Evolutionary conservation across 2,888 invertebrate genomes (phyloP), one percentile per base, ranked within the genome.

Genomic region (Eupithecia pulchellata): DNA sequence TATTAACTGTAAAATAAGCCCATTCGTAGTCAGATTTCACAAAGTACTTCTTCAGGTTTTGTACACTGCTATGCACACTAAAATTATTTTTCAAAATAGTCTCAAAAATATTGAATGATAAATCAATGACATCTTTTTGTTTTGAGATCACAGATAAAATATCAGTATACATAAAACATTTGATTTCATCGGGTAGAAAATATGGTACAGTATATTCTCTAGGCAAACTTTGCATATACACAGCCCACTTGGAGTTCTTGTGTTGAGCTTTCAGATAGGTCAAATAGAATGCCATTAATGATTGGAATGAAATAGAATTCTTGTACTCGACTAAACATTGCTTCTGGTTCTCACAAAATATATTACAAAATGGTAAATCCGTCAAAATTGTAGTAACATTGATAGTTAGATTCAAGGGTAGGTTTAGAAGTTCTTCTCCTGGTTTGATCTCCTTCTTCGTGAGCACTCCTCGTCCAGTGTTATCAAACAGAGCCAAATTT

Each of bases 1-100:
- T 97, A 88, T 98, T 98, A 0, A 98, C 97, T 78, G 96, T 96
- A 84, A 97, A 97, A 92, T 97, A 98, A 14, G 97, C 97, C 97
- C 97, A 98, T 81, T 95, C 95, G 88, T 96, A 98, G 61, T 89
- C 84, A 39, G 94, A 86, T 70, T 95, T 76, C 9, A 61, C 71
- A 71, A 76, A 77, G 25, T n/a, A 14, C 29, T 82, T 93, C 88
- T 79, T 87, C 42, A 83, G 87, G 60, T 76, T 89, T 81, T 80
- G 93, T 93, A 91, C 91, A 89, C 60, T 79, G 66, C 73, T 94
- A 95, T 83, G 80, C 74, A 77, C 88, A 88, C 85, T 84, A 71
- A 75, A 76, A 80, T 78, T 86, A 78, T 78, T 85, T 73, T 78
- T 85, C 91, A 95, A 87, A 90, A 95, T 88, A 79, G 87, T 85